Conservation (phyloP, 2,888 invertebrate genomes). For the Apotomis turbidana region DNA sequence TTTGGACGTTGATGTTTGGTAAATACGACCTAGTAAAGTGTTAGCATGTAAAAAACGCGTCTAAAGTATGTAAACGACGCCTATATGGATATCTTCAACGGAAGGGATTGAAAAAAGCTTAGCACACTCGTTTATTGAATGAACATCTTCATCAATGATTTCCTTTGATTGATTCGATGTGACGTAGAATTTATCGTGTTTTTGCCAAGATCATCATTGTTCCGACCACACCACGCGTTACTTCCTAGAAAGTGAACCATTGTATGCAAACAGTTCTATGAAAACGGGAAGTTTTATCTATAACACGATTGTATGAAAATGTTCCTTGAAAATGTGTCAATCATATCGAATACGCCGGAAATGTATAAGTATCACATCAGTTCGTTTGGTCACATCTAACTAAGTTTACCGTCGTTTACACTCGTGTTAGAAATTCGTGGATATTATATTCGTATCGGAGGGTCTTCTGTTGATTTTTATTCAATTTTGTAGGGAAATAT, state of each 20-base stretch:
- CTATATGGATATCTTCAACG: background rate
- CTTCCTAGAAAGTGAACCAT: slow-evolving; percentile 40
- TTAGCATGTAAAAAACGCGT: no score
- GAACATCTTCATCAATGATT: slow-evolving; percentile 28
- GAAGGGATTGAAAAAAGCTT: slow-evolving; percentile 14
- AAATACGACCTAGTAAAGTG: no score
- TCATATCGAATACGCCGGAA: background rate
- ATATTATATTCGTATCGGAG: background rate
- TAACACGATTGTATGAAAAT: slow-evolving; percentile 19
- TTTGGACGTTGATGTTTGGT: no score
- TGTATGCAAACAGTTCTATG: slow-evolving; percentile 37
- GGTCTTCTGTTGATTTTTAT: background rate
- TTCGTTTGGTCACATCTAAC: background rate
- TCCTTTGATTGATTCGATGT: slow-evolving; percentile 38
- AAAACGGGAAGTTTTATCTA: slow-evolving; percentile 37
- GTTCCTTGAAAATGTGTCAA: slow-evolving; percentile 3
- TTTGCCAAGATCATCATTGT: slow-evolving; percentile 36
- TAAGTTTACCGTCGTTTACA: background rate
- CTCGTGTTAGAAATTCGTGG: background rate
- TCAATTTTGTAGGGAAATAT: background rate
- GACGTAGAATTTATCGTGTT: slow-evolving; percentile 35
- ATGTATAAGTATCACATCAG: background rate
- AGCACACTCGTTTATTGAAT: slow-evolving; percentile 17
- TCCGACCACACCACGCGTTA: slow-evolving; percentile 15
- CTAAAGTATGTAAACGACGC: background rate